A percentile compares a stretch with the other conserved stretches of the same genome.
Conservation (phyloP, 1,140 invertebrate species). For the Colletes gigas region DNA sequence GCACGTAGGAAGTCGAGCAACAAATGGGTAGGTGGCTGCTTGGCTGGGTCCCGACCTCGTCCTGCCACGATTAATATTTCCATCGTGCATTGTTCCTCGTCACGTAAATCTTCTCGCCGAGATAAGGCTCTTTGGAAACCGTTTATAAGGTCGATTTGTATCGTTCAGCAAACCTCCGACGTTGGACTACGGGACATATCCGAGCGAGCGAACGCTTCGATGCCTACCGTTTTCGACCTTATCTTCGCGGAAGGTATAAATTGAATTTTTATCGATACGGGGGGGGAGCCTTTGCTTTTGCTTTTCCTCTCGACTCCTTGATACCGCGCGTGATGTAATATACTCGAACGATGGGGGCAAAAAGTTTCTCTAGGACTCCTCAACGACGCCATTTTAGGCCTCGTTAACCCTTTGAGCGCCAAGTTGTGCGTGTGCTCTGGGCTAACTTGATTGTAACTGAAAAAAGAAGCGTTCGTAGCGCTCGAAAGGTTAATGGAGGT, state of each 20-base stretch:
- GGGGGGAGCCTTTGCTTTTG: too few species aligned
- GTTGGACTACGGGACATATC: conserved; percentile 22
- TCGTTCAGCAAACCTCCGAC: conserved; percentile 29
- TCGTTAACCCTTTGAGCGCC: too few species aligned
- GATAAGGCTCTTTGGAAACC: conserved; percentile 63
- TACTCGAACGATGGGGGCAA: too few species aligned
- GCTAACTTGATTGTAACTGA: too few species aligned
- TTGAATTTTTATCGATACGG: too few species aligned
- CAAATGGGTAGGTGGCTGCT: conserved; percentile 66
- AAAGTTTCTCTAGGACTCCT: too few species aligned
- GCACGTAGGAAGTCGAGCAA: conserved; percentile 68
- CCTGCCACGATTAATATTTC: conserved; percentile 71
- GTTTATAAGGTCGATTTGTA: conserved; percentile 65
- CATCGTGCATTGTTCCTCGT: conserved; percentile 71
- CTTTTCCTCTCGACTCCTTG: too few species aligned
- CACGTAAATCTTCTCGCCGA: conserved; percentile 67
- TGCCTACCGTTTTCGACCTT: not conserved
- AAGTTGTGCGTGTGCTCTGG: too few species aligned
- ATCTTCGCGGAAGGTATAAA: not conserved
- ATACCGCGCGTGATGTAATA: too few species aligned
- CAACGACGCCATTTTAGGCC: too few species aligned
- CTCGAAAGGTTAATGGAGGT: too few species aligned
- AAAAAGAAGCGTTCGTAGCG: too few species aligned
- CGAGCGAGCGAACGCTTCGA: not conserved
- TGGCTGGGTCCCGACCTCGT: conserved; percentile 55